Conservation (phyloP, 2,797 vertebrate species). For the Florisuga fusca region DNA sequence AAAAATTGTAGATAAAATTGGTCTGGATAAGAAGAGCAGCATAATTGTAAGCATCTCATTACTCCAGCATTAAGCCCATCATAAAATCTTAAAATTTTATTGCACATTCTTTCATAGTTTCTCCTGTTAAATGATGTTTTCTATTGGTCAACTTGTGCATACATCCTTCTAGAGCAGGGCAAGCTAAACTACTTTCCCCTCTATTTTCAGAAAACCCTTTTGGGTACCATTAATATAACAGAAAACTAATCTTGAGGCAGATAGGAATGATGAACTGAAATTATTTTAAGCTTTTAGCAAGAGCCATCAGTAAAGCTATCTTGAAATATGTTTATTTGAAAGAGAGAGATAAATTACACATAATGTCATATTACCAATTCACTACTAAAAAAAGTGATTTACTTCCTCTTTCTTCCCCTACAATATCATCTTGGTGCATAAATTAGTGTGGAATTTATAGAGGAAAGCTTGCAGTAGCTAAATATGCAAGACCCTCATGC, state of each 20-base stretch:
- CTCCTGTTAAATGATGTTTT: not conserved
- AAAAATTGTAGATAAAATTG: not conserved
- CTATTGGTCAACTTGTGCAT: not conserved
- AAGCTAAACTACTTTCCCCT: not conserved
- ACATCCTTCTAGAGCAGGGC: not conserved
- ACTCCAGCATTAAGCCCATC: not conserved
- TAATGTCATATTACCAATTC: not conserved
- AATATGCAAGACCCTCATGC: not conserved
- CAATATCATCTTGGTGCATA: not conserved
- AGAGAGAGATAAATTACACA: slow-evolving; percentile 32
- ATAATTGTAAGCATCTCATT: not conserved
- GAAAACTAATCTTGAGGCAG: slow-evolving; percentile 12
- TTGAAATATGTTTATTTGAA: slow-evolving; percentile 1
- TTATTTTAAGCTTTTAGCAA: slow-evolving; percentile 19
- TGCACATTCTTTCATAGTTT: not conserved
- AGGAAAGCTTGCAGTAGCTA: not conserved
- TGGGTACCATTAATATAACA: slow-evolving; percentile 20
- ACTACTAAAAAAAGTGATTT: not conserved
- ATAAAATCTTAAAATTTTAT: slow-evolving; percentile 24
- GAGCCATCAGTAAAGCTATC: not conserved
- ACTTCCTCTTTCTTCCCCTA: not conserved
- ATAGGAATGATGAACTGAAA: slow-evolving; percentile 17
- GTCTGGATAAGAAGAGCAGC: not conserved
- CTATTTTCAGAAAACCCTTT: slow-evolving; percentile 9
- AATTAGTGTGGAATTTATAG: not conserved